phyloP scores from a whole-genome alignment of 2,113 vertebrate genomes.

The pig (Sus scrofa) region DNA sequence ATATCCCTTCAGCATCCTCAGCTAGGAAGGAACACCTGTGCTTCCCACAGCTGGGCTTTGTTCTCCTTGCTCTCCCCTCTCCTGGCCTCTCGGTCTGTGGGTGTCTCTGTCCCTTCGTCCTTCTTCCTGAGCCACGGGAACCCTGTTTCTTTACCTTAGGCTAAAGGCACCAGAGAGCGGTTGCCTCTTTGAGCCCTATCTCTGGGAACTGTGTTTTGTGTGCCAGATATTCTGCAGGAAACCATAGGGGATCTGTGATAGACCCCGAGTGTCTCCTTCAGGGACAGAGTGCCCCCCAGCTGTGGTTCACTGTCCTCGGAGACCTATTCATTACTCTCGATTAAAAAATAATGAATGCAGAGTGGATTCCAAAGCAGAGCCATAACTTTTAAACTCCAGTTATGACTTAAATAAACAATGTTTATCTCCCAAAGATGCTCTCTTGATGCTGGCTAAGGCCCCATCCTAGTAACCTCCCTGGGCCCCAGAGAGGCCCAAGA shows the following conservation, averaged over 20 bases:
- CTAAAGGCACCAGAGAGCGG: neutral
- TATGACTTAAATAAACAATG: slow-evolving; percentile 1
- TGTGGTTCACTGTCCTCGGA: neutral
- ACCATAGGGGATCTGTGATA: neutral
- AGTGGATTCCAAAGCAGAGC: slow-evolving; percentile 29
- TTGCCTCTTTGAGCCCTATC: neutral
- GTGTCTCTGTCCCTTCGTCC: neutral
- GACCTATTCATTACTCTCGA: slow-evolving; percentile 29
- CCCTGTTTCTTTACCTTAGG: neutral
- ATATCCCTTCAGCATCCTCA: neutral
- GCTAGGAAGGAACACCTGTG: neutral
- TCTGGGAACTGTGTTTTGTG: neutral
- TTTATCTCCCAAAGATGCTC: neutral
- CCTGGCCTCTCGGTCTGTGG: neutral
- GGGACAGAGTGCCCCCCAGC: neutral
- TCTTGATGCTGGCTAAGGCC: neutral
- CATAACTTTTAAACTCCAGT: slow-evolving; percentile 53
- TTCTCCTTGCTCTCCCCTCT: neutral
- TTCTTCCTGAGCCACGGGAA: neutral
- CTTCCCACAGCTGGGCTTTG: neutral
- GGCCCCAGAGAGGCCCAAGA: neutral
- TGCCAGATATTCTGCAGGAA: neutral
- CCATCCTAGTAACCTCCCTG: too few species aligned
- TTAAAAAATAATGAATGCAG: slow-evolving; percentile 53
- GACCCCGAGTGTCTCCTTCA: neutral